phyloP scores from a whole-genome alignment of 1,140 invertebrate species.

The Leucophenga varia region DNA sequence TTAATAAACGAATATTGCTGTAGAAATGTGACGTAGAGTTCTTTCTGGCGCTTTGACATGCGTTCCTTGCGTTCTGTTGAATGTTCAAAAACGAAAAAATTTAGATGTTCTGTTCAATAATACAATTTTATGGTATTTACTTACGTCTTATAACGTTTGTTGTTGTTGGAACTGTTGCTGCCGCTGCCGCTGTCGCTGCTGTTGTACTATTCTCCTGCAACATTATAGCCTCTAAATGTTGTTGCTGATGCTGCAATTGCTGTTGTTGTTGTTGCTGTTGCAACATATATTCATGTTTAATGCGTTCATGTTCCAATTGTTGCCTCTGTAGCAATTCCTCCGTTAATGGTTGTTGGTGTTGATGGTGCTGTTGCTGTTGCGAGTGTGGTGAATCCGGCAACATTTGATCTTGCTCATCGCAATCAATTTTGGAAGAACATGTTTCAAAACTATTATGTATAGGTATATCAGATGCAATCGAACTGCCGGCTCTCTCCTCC shows the following conservation, averaged over 20 bases:
- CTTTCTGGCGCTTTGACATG: constrained; percentile 51
- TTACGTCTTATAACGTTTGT: constrained; percentile 39
- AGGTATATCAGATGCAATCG: constrained; percentile 34
- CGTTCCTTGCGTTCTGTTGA: constrained; percentile 46
- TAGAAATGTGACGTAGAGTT: constrained; percentile 48
- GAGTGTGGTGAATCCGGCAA: constrained; percentile 37
- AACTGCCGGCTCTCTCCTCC: constrained; percentile 33
- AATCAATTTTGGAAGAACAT: constrained; percentile 42
- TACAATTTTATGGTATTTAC: constrained; percentile 1
- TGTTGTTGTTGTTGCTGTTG: constrained; percentile 46
- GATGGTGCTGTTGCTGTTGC: constrained; percentile 29
- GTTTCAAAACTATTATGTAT: constrained; percentile 38
- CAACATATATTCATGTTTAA: constrained; percentile 42
- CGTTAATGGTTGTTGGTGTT: constrained; percentile 2
- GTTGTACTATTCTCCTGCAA: constrained; percentile 36
- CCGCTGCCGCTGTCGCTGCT: constrained; percentile 34
- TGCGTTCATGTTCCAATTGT: constrained; percentile 41
- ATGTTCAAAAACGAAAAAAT: neutral
- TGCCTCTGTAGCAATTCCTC: constrained; percentile 30
- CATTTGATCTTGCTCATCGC: constrained; percentile 32
- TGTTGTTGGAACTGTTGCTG: constrained; percentile 29
- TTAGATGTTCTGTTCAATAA: neutral
- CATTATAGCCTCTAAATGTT: constrained; percentile 37
- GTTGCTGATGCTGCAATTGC: constrained; percentile 41
- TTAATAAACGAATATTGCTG: constrained; percentile 50